A percentile compares a stretch with the other conserved stretches of the same genome.
Evolutionary conservation across 2,113 vertebrate genomes (phyloP).

Genomic region (Orycteropus afer): DNA sequence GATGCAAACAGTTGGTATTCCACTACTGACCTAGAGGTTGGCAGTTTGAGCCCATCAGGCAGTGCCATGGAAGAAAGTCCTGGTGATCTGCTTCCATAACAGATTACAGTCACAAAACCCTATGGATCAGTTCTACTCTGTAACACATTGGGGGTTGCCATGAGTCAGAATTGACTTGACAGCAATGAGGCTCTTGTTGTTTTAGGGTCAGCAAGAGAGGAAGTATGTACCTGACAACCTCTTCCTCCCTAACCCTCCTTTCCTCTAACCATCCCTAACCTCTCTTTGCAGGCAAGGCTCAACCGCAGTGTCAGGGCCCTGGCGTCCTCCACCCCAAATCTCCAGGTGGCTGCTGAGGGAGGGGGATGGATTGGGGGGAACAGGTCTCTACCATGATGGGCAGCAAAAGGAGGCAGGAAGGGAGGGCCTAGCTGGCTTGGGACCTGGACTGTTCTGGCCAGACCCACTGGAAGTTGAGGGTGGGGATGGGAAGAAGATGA

Average conservation of each 20-base stretch:
- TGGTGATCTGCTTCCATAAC: background rate
- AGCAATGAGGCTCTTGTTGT: background rate
- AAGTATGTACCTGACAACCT: fast-evolving
- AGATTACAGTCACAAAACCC: background rate
- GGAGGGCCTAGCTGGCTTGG: background rate
- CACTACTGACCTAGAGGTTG: too few species aligned
- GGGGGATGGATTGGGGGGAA: background rate
- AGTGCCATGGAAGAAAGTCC: background rate
- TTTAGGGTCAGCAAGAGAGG: background rate
- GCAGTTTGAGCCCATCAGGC: background rate
- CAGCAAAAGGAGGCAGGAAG: background rate
- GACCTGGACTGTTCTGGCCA: background rate
- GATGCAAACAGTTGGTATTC: background rate
- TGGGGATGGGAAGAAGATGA: background rate
- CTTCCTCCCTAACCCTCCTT: fast-evolving
- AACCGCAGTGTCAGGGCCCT: conserved; percentile 80
- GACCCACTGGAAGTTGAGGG: background rate
- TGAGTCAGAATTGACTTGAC: background rate
- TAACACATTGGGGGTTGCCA: background rate
- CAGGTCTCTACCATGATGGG: background rate
- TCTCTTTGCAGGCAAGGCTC: conserved; percentile 81
- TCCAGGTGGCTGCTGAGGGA: conserved; percentile 81
- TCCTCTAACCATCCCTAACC: background rate
- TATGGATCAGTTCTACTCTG: background rate
- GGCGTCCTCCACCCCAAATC: conserved; percentile 53